Conservation (phyloP, 2,797 vertebrate species). For the Rhyacichthys aspro region DNA sequence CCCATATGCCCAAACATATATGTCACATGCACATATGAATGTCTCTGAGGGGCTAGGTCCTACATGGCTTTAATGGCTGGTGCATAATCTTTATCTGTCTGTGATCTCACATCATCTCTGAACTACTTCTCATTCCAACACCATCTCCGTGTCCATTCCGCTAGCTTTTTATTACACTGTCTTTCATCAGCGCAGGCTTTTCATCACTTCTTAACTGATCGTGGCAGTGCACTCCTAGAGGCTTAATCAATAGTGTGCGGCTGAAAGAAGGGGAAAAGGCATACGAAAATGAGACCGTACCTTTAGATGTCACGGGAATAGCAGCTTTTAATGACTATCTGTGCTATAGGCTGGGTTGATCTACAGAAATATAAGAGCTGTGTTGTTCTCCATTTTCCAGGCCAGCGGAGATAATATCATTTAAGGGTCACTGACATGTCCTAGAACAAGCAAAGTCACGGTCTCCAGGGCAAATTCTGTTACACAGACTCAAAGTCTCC, state of each 20-base stretch:
- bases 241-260: constrained; percentile 53
- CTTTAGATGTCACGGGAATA: neutral
- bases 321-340: neutral
- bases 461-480: constrained; percentile 3
- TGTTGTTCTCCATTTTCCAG: constrained; percentile 2
- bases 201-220: constrained; percentile 24
- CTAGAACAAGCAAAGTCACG: constrained; percentile 14
- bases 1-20: neutral
- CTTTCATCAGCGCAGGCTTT: constrained; percentile 24
- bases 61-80: neutral
- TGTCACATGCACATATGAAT: too few species aligned
- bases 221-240: constrained; percentile 20
- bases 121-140: constrained; percentile 10
- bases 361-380: constrained; percentile 5
- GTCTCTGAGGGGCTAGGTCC: constrained; percentile 2
- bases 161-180: constrained; percentile 13
- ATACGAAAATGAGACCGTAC: neutral
- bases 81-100: neutral
- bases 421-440: constrained; percentile 11
- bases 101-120: neutral
- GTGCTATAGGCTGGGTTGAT: neutral
- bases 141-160: constrained; percentile 1
- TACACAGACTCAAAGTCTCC: neutral
- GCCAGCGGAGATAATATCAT: neutral
- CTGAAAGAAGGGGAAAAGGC: neutral